Conservation (phyloP, 1,140 invertebrate species). For the Proales similis region DNA sequence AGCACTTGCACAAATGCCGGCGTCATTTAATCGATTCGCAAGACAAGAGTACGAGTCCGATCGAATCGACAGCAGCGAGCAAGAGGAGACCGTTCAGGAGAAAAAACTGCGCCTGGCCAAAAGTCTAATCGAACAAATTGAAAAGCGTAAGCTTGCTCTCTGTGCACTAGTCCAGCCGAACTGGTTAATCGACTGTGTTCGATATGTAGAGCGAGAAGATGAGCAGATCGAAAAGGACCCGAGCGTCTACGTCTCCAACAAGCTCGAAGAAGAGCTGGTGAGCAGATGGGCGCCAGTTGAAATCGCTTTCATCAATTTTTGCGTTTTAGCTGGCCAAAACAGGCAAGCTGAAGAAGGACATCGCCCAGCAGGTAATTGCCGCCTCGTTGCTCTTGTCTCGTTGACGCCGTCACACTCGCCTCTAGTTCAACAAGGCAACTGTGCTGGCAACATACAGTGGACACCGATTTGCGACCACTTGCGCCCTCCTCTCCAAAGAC, state of each 20-base stretch:
- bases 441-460: slow-evolving; percentile 44
- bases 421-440: slow-evolving; percentile 39
- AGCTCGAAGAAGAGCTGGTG: slow-evolving; percentile 69
- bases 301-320: neutral
- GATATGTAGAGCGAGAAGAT: slow-evolving; percentile 61
- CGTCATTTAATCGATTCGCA: neutral
- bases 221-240: slow-evolving; percentile 61
- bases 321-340: slow-evolving; percentile 65
- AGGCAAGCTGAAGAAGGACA: slow-evolving; percentile 56
- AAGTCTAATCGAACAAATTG: slow-evolving; percentile 75
- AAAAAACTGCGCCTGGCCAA: slow-evolving; percentile 79
- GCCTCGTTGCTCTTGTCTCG: slow-evolving; percentile 14
- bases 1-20: neutral
- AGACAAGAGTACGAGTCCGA: slow-evolving; percentile 15
- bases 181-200: slow-evolving; percentile 34
- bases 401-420: slow-evolving; percentile 2
- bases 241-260: slow-evolving; percentile 56
- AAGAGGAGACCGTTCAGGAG: slow-evolving; percentile 72
- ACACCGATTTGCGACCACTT: slow-evolving; percentile 71
- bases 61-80: slow-evolving; percentile 9
- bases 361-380: slow-evolving; percentile 19
- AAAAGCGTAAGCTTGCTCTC: slow-evolving; percentile 39
- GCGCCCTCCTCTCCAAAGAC: slow-evolving; percentile 69
- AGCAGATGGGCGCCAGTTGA: slow-evolving; percentile 39
- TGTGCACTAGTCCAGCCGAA: too few species aligned